These are phyloP conservation scores for Oceanodroma leucorhoa DNA, from an alignment of 2,797 vertebrate genomes.

Conservation along the genomic window DNA sequence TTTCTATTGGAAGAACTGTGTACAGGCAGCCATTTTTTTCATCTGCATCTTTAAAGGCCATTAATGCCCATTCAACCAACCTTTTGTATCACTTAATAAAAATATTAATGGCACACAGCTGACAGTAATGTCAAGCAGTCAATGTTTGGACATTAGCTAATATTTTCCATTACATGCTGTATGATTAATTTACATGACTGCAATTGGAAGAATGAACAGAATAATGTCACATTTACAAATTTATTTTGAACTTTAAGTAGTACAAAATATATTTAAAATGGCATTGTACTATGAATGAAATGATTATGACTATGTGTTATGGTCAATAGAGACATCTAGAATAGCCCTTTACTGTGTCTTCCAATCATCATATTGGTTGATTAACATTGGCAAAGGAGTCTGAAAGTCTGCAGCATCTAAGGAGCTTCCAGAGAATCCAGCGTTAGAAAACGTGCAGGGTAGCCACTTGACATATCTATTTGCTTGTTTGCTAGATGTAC, in stretches of 20 bases:
- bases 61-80: not conserved
- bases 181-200: slow-evolving; percentile 34
- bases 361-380: not conserved
- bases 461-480: not conserved
- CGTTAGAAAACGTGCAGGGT: not conserved
- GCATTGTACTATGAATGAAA: slow-evolving; percentile 25
- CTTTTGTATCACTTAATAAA: not conserved
- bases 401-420: slow-evolving; percentile 30
- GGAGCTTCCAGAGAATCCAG: not conserved
- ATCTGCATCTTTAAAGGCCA: not conserved
- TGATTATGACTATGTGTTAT: slow-evolving; percentile 1
- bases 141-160: not conserved
- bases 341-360: slow-evolving; percentile 32
- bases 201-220: slow-evolving; percentile 29
- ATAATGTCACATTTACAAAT: slow-evolving; percentile 43
- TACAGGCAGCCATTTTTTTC: not conserved
- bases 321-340: slow-evolving; percentile 36
- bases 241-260: slow-evolving; percentile 43
- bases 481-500: not conserved
- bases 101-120: slow-evolving; percentile 8
- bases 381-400: slow-evolving; percentile 52
- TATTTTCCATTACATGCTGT: not conserved
- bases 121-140: not conserved
- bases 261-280: slow-evolving; percentile 38
- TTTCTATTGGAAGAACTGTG: not conserved